A percentile compares a stretch with the other conserved stretches of the same genome.
phyloP scores from a whole-genome alignment of 2,888 invertebrate species.

The Orthonychiurus folsomi region DNA sequence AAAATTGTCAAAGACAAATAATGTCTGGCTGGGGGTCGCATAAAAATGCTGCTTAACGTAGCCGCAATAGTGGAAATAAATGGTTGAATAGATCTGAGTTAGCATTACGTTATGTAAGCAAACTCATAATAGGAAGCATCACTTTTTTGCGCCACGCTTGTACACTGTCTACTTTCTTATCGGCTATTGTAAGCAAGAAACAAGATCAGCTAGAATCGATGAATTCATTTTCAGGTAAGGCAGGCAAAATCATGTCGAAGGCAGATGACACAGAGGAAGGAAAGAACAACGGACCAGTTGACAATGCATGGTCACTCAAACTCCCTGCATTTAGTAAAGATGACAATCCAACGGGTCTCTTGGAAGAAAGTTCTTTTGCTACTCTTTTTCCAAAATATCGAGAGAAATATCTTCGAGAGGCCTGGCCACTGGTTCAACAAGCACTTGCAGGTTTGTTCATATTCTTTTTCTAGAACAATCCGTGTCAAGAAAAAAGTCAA shows the following conservation, averaged over 20 bases:
- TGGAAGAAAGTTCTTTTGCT: constrained; percentile 93
- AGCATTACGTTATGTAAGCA: no score
- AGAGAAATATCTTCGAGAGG: constrained; percentile 87
- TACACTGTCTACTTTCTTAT: neutral
- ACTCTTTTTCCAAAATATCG: constrained; percentile 94
- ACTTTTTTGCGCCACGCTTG: no score
- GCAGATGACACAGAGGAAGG: neutral
- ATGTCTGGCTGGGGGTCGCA: no score
- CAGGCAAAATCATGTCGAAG: neutral
- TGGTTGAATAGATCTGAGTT: no score
- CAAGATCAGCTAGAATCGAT: neutral
- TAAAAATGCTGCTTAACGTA: no score
- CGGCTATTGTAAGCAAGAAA: neutral
- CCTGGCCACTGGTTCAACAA: constrained; percentile 91
- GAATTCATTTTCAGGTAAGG: neutral
- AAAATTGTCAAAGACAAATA: no score
- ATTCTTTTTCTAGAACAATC: no score
- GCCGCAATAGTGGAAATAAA: no score
- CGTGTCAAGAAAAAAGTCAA: no score
- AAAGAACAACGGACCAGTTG: neutral
- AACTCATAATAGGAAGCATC: no score
- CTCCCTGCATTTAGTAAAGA: constrained; percentile 77
- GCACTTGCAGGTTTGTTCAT: constrained; percentile 49
- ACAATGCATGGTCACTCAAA: constrained; percentile 75
- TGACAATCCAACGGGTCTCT: constrained; percentile 77